Percentiles rank a stretch among this genome's conserved stretches.
These are phyloP conservation scores for Phenganax stokvisi DNA, from an alignment of 92 coral and sea anemone genomes.

Conservation along the genomic window DNA sequence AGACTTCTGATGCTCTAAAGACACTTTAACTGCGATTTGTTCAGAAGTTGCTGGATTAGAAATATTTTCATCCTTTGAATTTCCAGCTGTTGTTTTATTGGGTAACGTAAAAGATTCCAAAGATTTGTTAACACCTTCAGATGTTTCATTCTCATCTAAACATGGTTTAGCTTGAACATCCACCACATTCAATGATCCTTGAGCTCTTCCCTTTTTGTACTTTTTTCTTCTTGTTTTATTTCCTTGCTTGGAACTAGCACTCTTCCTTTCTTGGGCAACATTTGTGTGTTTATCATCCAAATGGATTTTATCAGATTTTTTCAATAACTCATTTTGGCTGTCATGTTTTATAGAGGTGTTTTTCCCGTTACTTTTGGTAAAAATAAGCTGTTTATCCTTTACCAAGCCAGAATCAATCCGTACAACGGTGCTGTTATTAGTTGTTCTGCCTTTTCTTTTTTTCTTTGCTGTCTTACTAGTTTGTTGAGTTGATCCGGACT, in stretches of 20 bases:
- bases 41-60: background rate
- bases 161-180: background rate
- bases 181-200: too few species aligned
- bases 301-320: background rate
- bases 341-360: too few species aligned
- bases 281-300: background rate
- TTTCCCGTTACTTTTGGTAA: background rate
- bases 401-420: conserved; percentile 1
- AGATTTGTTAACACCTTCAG: too few species aligned
- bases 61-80: background rate
- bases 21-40: background rate
- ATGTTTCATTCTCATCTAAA: background rate
- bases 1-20: background rate
- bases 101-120: too few species aligned
- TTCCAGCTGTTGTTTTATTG: background rate
- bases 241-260: background rate
- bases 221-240: background rate
- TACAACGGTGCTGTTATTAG: background rate
- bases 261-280: background rate
- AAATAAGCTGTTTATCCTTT: background rate
- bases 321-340: background rate
- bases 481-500: background rate
- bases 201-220: background rate
- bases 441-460: background rate
- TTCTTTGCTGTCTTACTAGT: background rate